phyloP scores from a whole-genome alignment of 1,140 invertebrate genomes.

The Drosophila pseudoobscura region DNA sequence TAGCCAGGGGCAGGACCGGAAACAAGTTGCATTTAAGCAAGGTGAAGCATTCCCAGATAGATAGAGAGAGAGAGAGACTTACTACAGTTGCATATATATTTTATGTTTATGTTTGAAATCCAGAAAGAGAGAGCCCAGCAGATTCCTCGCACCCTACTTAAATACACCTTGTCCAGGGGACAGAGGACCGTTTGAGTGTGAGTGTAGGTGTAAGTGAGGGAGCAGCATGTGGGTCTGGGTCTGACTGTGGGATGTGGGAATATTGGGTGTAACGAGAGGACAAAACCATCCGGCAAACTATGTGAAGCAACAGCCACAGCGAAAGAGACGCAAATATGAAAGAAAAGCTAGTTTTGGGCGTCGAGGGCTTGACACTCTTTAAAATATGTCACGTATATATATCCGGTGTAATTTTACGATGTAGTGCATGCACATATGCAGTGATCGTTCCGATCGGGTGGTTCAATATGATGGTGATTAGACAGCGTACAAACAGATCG shows the following conservation, averaged over 20 bases:
- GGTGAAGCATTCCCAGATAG: no score
- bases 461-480: no score
- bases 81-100: not conserved
- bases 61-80: no score
- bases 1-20: not conserved
- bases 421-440: no score
- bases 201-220: not conserved
- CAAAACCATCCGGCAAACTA: constrained; percentile 35
- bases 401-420: no score
- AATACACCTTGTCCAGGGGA: no score
- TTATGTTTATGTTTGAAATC: not conserved
- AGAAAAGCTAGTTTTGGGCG: no score
- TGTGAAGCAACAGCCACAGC: constrained; percentile 8
- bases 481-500: no score
- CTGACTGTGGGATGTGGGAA: constrained; percentile 5
- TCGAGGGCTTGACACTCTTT: no score
- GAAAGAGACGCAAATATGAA: not conserved
- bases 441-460: no score
- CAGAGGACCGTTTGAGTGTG: not conserved
- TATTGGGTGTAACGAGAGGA: constrained; percentile 51
- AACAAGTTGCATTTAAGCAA: no score
- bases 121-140: not conserved
- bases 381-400: no score
- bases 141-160: not conserved
- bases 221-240: constrained; percentile 4